A percentile compares a stretch with the other conserved stretches of the same genome.
These are phyloP conservation scores for Callinectes sapidus DNA, from an alignment of 2,888 invertebrate genomes.

Conservation along the genomic window DNA sequence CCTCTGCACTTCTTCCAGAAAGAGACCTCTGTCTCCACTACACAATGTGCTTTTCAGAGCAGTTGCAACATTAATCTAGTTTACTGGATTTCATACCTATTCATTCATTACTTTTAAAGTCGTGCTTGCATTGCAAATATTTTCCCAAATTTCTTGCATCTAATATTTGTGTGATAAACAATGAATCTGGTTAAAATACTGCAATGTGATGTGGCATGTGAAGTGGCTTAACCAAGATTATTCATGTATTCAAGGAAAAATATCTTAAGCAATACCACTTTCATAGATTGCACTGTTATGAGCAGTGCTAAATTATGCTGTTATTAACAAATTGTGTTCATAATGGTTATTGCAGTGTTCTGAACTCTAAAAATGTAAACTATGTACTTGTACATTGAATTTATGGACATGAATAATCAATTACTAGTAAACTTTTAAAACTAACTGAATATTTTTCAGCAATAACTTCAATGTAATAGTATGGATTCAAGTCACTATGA, in stretches of 20 bases:
- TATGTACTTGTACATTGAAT: neutral
- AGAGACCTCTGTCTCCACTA: neutral
- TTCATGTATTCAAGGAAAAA: neutral
- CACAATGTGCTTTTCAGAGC: neutral
- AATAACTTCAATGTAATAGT: too few species aligned
- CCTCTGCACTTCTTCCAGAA: neutral
- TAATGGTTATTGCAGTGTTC: neutral
- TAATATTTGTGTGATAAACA: neutral
- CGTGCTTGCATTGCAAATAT: neutral
- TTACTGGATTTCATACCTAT: neutral
- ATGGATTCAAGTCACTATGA: too few species aligned
- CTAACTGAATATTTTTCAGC: too few species aligned
- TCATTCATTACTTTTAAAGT: neutral
- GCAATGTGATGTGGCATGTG: neutral
- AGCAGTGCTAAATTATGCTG: neutral
- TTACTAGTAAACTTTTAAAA: neutral
- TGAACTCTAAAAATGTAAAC: neutral
- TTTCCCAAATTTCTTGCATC: neutral
- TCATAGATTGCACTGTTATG: neutral
- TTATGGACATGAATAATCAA: neutral
- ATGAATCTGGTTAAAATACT: neutral
- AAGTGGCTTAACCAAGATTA: neutral
- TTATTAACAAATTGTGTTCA: neutral
- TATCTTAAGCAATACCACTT: neutral
- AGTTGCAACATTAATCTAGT: neutral